Percentiles rank a stretch among this genome's conserved stretches.
Evolutionary conservation across 2,888 invertebrate species (phyloP).

Genomic region (Drosophila affinis): DNA sequence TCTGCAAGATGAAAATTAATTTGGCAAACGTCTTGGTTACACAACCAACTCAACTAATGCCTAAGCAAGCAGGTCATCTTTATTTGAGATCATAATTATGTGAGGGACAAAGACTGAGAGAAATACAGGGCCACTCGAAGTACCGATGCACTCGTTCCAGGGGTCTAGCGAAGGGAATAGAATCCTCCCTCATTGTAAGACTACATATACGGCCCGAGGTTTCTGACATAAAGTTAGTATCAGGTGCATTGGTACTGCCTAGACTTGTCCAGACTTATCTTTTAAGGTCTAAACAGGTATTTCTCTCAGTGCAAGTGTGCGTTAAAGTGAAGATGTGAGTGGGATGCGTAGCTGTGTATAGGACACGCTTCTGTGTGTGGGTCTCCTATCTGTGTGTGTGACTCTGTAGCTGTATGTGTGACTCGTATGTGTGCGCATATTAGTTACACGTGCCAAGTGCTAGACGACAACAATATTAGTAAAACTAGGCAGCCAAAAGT

Average conservation of each 20-base stretch:
- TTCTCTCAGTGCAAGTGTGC: background rate
- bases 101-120: background rate
- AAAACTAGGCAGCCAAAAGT: conserved; percentile 21
- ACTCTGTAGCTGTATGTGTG: conserved; percentile 6
- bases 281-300: too few species aligned
- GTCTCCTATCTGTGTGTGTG: too few species aligned
- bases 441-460: conserved; percentile 34
- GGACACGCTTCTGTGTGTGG: too few species aligned
- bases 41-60: conserved; percentile 42
- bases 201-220: too few species aligned
- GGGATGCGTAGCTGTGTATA: too few species aligned
- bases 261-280: too few species aligned
- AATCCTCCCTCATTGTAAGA: too few species aligned
- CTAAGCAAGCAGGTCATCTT: conserved; percentile 6
- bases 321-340: conserved; percentile 6
- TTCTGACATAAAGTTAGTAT: too few species aligned
- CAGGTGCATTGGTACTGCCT: too few species aligned
- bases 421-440: conserved; percentile 18
- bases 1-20: conserved; percentile 37
- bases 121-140: background rate
- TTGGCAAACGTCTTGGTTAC: conserved; percentile 54
- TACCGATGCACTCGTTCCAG: too few species aligned
- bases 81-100: conserved; percentile 28
- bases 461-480: conserved; percentile 31
- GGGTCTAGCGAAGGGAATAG: too few species aligned